These are phyloP conservation scores for Grantiella picta DNA, from an alignment of 2,113 vertebrate genomes.

Conservation along the genomic window DNA sequence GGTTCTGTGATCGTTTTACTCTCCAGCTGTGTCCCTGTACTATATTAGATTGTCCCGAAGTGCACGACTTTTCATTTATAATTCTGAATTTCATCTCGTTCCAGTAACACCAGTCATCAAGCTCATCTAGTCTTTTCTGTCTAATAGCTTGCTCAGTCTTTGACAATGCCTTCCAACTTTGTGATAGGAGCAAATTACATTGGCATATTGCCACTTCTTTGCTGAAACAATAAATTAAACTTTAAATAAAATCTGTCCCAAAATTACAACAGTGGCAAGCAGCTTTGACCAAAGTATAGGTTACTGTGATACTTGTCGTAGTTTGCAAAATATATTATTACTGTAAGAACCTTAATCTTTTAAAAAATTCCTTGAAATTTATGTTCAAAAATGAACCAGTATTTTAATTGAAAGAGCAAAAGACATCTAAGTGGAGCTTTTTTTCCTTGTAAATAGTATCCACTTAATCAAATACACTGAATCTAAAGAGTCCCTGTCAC, in stretches of 20 bases:
- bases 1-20: neutral
- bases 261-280: neutral
- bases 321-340: neutral
- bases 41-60: neutral
- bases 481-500: neutral
- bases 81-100: neutral
- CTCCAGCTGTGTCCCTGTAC: neutral
- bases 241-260: neutral
- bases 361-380: neutral
- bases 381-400: neutral
- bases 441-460: neutral
- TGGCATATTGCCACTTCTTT: neutral
- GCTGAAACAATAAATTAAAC: neutral
- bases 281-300: neutral
- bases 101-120: slow-evolving; percentile 2
- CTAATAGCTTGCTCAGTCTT: neutral
- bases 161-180: neutral
- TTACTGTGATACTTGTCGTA: neutral
- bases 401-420: neutral
- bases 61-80: slow-evolving; percentile 25
- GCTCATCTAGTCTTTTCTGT: neutral
- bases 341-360: neutral
- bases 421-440: neutral
- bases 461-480: neutral
- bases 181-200: slow-evolving; percentile 8